Conservation (phyloP, 2,113 vertebrate genomes). For the Lepus europaeus region DNA sequence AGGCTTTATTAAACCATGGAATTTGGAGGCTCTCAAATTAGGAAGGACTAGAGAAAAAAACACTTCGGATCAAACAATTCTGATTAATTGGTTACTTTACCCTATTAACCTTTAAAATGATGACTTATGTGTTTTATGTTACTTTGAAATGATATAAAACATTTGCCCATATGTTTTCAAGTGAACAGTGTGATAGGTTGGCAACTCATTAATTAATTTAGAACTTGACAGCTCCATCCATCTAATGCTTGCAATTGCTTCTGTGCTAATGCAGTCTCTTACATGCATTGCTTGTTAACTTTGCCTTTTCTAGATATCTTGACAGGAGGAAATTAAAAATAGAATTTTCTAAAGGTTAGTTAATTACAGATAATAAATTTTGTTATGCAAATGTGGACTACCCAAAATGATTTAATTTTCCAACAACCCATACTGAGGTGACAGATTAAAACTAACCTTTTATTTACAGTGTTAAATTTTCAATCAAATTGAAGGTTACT, state of each 20-base stretch:
- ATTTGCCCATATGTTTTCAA: constrained; percentile 51
- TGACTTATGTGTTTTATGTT: background rate
- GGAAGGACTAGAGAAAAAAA: background rate
- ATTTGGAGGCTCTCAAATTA: background rate
- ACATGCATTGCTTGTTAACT: constrained; percentile 70
- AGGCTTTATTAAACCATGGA: background rate
- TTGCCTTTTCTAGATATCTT: constrained; percentile 44
- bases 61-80: background rate
- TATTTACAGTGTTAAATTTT: constrained; percentile 78
- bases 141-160: background rate
- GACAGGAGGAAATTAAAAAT: constrained; percentile 80
- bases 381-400: constrained; percentile 77
- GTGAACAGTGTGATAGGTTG: background rate
- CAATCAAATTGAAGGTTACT: constrained; percentile 78
- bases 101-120: background rate
- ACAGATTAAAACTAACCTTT: constrained; percentile 81
- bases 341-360: constrained; percentile 79
- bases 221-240: constrained; percentile 56
- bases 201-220: constrained; percentile 60
- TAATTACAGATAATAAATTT: constrained; percentile 83
- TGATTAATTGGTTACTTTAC: background rate
- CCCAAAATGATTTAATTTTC: constrained; percentile 79
- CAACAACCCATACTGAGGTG: constrained; percentile 38
- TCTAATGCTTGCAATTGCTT: constrained; percentile 3
- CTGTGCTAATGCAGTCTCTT: background rate